Evolutionary conservation across 2,113 vertebrate genomes (phyloP).

Genomic region (Tetrax tetrax): DNA sequence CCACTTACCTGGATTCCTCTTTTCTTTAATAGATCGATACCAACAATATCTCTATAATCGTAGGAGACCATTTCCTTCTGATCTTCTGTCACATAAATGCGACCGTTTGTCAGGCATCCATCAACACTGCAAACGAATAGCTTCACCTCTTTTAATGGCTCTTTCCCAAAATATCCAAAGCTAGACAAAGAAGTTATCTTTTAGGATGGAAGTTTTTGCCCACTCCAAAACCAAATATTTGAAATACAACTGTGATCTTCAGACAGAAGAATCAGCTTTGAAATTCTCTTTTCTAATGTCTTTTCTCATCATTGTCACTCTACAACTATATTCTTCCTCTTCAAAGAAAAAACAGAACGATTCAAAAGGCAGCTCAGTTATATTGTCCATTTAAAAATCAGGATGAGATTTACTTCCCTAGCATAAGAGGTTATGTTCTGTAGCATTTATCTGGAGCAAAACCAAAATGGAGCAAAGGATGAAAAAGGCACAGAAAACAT

Average conservation of each 20-base stretch:
- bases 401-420: background rate
- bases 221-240: background rate
- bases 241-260: background rate
- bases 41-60: conserved; percentile 78
- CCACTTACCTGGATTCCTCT: conserved; percentile 83
- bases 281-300: background rate
- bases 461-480: background rate
- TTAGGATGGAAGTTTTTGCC: background rate
- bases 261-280: background rate
- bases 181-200: conserved; percentile 74
- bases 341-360: background rate
- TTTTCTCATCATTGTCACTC: background rate
- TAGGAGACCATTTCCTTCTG: conserved; percentile 85
- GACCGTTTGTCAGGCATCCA: conserved; percentile 88
- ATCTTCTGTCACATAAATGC: conserved; percentile 79
- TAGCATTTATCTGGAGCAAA: background rate
- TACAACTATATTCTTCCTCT: background rate
- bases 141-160: conserved; percentile 80
- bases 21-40: conserved; percentile 79
- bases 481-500: background rate
- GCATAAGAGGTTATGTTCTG: background rate
- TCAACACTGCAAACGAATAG: conserved; percentile 87
- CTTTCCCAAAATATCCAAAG: conserved; percentile 91
- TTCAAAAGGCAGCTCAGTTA: background rate
- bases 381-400: background rate